A percentile compares a stretch with the other conserved stretches of the same genome.
These are phyloP conservation scores for Dallia pectoralis DNA, from an alignment of 2,797 vertebrate species.

Conservation along the genomic window DNA sequence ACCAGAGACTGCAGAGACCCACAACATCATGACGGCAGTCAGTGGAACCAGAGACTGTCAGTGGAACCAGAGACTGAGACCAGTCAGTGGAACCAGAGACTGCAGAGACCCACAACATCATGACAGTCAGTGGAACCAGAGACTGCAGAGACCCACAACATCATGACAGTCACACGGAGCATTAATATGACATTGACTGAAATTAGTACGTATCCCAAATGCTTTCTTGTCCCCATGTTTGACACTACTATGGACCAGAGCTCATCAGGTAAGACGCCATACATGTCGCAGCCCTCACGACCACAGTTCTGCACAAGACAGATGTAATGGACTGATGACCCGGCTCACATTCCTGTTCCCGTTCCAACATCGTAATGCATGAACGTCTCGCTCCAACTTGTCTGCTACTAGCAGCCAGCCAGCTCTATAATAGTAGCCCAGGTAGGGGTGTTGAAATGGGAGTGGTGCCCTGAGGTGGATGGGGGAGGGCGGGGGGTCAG, in stretches of 20 bases:
- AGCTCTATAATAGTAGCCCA: conserved; percentile 19
- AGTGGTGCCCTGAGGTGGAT: conserved; percentile 59
- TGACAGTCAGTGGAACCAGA: no score
- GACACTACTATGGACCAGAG: no score
- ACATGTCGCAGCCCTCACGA: not conserved
- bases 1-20: no score
- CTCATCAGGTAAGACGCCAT: not conserved
- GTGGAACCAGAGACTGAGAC: no score
- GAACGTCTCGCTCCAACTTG: conserved; percentile 56
- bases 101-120: no score
- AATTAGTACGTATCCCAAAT: no score
- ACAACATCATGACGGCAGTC: no score
- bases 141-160: no score
- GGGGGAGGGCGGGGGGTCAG: conserved; percentile 25
- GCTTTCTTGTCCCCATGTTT: no score
- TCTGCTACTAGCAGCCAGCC: conserved; percentile 30
- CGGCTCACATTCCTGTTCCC: conserved; percentile 23
- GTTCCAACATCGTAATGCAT: not conserved
- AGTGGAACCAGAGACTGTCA: no score
- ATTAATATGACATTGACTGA: no score
- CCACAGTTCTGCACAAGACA: conserved; percentile 24
- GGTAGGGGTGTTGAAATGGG: conserved; percentile 49
- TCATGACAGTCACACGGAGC: no score
- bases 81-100: conserved; percentile 13
- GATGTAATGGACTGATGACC: conserved; percentile 36